A percentile compares a stretch with the other conserved stretches of the same genome.
Evolutionary conservation across 2,797 vertebrate species (phyloP).

Genomic region (Sternotherus odoratus): DNA sequence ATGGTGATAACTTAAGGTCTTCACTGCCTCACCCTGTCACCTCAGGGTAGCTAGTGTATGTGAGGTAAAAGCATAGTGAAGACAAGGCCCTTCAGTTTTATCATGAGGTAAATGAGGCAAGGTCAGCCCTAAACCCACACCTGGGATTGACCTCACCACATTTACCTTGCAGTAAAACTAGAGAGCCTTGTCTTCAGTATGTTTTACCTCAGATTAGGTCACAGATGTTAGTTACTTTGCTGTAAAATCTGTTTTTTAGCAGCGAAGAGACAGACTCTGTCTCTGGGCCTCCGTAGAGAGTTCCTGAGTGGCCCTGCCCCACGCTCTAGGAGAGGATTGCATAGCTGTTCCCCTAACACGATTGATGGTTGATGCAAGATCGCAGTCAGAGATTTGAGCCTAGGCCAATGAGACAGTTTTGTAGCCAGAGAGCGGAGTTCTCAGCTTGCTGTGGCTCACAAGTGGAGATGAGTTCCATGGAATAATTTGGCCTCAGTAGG

Average conservation of each 20-base stretch:
- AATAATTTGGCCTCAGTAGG: background rate
- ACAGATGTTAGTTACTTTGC: background rate
- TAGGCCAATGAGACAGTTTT: background rate
- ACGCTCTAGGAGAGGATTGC: background rate
- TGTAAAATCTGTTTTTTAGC: background rate
- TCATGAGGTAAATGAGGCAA: no score
- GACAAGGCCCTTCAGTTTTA: no score
- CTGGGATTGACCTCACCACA: no score
- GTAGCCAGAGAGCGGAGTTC: background rate
- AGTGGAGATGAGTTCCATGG: background rate
- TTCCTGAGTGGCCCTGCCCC: background rate
- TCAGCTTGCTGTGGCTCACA: background rate
- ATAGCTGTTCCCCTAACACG: background rate
- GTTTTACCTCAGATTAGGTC: no score
- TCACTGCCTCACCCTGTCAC: no score
- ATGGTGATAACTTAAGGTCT: background rate
- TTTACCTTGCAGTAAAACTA: background rate
- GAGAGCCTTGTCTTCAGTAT: rapidly evolving
- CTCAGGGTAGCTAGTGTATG: no score
- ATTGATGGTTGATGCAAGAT: background rate
- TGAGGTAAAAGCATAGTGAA: no score
- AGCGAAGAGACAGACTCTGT: background rate
- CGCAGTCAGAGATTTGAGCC: background rate
- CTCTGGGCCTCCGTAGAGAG: background rate
- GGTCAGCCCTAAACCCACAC: no score